These are phyloP conservation scores for Pristionchus arcanus DNA, from an alignment of 2,888 invertebrate species.

Conservation along the genomic window DNA sequence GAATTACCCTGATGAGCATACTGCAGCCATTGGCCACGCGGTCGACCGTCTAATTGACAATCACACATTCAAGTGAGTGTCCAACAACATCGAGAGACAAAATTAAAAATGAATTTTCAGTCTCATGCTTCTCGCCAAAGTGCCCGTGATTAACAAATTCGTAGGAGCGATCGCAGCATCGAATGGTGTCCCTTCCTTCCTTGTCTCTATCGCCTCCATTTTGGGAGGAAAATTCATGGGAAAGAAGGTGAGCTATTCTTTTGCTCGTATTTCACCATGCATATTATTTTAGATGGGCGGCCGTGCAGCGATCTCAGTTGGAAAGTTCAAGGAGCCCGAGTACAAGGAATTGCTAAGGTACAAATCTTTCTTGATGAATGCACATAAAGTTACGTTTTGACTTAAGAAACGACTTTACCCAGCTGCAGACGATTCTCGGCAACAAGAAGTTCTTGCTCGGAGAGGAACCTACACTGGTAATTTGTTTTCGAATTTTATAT, in stretches of 20 bases:
- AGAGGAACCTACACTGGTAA: not conserved
- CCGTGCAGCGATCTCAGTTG: not conserved
- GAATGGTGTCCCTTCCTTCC: not conserved
- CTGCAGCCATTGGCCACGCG: not conserved
- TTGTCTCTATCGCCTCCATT: not conserved
- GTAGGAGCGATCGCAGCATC: not conserved
- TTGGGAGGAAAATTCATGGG: not conserved
- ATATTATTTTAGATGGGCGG: not conserved
- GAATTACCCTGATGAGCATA: not conserved
- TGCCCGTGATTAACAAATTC: not conserved
- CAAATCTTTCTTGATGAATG: not conserved
- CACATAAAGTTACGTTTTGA: not conserved
- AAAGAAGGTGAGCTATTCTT: not conserved
- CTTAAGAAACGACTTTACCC: not conserved
- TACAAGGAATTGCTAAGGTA: conserved; percentile 33
- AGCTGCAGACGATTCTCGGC: conserved; percentile 31
- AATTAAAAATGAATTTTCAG: too few relatives aligned
- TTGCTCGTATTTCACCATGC: too few relatives aligned
- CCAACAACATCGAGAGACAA: too few relatives aligned
- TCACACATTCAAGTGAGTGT: conserved; percentile 13
- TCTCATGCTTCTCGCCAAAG: not conserved
- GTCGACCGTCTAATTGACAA: conserved; percentile 23
- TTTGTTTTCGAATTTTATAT: not conserved
- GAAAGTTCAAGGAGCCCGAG: not conserved
- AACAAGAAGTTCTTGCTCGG: conserved; percentile 8